These are phyloP conservation scores for Pseudotriccus pelzelni DNA, from an alignment of 2,797 vertebrate genomes.

Conservation along the genomic window DNA sequence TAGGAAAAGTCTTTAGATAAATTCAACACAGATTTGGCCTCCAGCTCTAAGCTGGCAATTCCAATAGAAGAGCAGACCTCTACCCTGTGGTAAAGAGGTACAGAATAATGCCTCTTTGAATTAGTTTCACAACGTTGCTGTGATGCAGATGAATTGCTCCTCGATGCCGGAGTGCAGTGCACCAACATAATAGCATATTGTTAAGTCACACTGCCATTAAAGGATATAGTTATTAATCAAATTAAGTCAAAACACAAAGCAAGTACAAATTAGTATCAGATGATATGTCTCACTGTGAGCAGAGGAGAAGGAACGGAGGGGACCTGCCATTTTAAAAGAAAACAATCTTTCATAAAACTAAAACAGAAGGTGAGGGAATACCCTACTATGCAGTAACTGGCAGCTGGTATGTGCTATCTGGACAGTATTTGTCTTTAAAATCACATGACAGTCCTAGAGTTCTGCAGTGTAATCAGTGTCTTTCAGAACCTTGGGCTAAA, in stretches of 20 bases:
- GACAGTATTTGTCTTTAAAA: constrained; percentile 32
- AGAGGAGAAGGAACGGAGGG: constrained; percentile 17
- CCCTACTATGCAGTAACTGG: not conserved
- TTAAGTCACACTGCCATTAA: constrained; percentile 56
- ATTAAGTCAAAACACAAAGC: constrained; percentile 67
- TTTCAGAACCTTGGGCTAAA: not conserved
- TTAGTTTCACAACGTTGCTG: constrained; percentile 72
- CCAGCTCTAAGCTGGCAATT: constrained; percentile 65
- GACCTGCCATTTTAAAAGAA: constrained; percentile 53
- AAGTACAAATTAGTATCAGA: constrained; percentile 63
- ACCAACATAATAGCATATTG: constrained; percentile 70
- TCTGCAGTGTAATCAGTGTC: not conserved
- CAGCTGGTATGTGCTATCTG: constrained; percentile 10
- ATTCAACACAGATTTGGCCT: constrained; percentile 80
- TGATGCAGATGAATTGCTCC: constrained; percentile 69
- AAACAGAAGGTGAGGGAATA: constrained; percentile 44
- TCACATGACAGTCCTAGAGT: not conserved
- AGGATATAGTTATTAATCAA: constrained; percentile 72
- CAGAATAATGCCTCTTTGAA: constrained; percentile 77
- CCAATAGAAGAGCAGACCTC: constrained; percentile 68
- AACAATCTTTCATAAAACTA: constrained; percentile 34
- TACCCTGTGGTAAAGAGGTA: constrained; percentile 68
- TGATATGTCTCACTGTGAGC: constrained; percentile 21
- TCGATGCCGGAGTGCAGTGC: constrained; percentile 55
- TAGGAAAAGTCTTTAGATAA: constrained; percentile 72